A percentile compares a stretch with the other conserved stretches of the same genome.
phyloP scores from a whole-genome alignment of 2,797 vertebrate genomes.

The Lacerta agilis region DNA sequence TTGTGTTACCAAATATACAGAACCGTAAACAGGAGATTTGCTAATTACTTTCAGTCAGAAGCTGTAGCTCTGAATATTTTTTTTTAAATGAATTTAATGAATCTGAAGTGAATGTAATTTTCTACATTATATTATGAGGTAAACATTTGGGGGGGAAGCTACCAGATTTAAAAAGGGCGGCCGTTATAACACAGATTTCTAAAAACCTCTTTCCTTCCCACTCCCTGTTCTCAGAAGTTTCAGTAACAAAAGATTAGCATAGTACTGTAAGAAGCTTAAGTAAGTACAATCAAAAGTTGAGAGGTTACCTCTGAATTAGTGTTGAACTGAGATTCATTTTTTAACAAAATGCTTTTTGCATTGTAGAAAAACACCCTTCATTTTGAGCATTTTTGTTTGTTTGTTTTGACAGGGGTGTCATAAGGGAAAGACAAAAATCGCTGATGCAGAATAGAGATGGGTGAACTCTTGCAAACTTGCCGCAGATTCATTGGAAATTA shows the following conservation, averaged over 20 bases:
- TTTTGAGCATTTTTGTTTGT: too few species aligned
- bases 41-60: slow-evolving; percentile 13
- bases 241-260: background rate
- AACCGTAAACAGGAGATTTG: background rate
- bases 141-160: background rate
- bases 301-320: too few species aligned
- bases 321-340: too few species aligned
- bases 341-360: too few species aligned
- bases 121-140: background rate
- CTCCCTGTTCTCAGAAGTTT: background rate
- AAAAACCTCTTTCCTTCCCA: background rate
- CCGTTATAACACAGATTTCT: background rate
- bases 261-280: too few species aligned
- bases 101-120: background rate
- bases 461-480: too few species aligned
- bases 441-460: background rate
- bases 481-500: background rate
- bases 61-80: slow-evolving; percentile 11
- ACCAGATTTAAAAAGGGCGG: background rate
- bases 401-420: too few species aligned
- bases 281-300: too few species aligned
- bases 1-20: background rate
- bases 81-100: background rate
- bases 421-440: background rate
- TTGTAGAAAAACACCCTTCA: too few species aligned